A percentile compares a stretch with the other conserved stretches of the same genome.
Conservation (phyloP, 2,888 invertebrate genomes). For the Chrysotoxum bicinctum region DNA sequence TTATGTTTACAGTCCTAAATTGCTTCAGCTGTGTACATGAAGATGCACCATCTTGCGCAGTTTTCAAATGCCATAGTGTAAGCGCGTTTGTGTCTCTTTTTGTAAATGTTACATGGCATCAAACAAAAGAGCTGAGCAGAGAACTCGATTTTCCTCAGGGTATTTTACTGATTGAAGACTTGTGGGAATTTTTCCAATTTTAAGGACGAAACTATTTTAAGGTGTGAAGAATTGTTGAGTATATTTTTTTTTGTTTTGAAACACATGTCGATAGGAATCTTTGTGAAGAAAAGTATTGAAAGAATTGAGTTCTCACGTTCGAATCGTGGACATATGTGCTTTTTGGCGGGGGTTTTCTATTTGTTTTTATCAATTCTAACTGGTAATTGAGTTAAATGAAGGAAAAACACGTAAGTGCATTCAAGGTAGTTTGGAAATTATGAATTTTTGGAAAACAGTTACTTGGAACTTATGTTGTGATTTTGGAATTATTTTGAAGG, state of each 20-base stretch:
- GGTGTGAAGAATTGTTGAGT: constrained; percentile 47
- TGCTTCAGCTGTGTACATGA: constrained; percentile 3
- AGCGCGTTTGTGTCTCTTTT: neutral
- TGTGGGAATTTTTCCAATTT: constrained; percentile 60
- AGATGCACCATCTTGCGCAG: constrained; percentile 43
- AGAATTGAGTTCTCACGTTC: constrained; percentile 59
- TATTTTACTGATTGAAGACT: constrained; percentile 7
- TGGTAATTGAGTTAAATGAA: constrained; percentile 14
- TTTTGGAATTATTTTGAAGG: neutral
- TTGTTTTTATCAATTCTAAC: constrained; percentile 28
- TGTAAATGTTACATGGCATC: constrained; percentile 42
- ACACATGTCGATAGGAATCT: constrained; percentile 38
- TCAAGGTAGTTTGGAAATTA: neutral
- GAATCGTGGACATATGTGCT: constrained; percentile 37
- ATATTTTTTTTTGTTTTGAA: neutral
- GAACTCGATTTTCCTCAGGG: neutral
- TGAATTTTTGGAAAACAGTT: neutral
- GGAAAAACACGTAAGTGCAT: constrained; percentile 35
- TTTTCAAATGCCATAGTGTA: constrained; percentile 58
- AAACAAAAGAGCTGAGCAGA: constrained; percentile 51
- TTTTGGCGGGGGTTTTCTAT: constrained; percentile 47
- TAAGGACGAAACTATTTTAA: constrained; percentile 34
- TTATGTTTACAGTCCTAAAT: neutral
- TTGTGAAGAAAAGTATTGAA: neutral
- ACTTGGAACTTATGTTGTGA: constrained; percentile 12